These are phyloP conservation scores for Microplitis demolitor DNA, from an alignment of 1,140 invertebrate species.

Conservation along the genomic window DNA sequence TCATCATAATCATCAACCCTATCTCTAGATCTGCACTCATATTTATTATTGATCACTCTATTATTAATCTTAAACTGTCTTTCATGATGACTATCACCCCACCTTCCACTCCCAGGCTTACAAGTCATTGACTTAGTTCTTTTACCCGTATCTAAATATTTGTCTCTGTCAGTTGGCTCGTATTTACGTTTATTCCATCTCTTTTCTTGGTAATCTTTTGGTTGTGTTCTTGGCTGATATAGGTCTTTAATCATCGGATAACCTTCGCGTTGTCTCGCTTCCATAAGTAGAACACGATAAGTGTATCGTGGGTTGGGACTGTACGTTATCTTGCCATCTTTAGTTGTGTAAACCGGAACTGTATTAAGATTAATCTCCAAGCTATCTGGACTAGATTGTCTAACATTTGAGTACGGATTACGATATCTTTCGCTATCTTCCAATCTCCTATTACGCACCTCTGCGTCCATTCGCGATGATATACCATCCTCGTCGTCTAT, in stretches of 20 bases:
- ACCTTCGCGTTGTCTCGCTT: conserved; percentile 41
- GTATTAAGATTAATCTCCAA: conserved; percentile 43
- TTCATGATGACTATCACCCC: too few species aligned
- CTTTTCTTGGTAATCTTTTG: conserved; percentile 8
- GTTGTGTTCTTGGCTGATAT: conserved; percentile 24
- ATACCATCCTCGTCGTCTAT: conserved; percentile 12
- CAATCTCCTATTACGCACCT: conserved; percentile 5
- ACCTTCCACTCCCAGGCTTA: too few species aligned
- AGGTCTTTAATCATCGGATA: conserved; percentile 21
- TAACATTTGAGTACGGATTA: conserved; percentile 21
- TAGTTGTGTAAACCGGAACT: conserved; percentile 58
- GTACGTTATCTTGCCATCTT: conserved; percentile 59
- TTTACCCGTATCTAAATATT: not conserved
- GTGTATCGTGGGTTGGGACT: conserved; percentile 57
- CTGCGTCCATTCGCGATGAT: conserved; percentile 12
- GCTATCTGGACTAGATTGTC: not conserved
- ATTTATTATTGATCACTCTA: not conserved
- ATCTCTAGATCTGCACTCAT: conserved; percentile 11
- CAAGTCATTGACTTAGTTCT: not conserved
- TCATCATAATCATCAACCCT: not conserved
- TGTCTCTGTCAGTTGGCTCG: conserved; percentile 27
- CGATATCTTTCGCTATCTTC: conserved; percentile 27
- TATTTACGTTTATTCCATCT: conserved; percentile 4
- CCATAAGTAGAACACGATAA: conserved; percentile 48
- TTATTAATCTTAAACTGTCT: not conserved